Conservation (phyloP, 2,797 vertebrate species). For the Alauda arvensis region DNA sequence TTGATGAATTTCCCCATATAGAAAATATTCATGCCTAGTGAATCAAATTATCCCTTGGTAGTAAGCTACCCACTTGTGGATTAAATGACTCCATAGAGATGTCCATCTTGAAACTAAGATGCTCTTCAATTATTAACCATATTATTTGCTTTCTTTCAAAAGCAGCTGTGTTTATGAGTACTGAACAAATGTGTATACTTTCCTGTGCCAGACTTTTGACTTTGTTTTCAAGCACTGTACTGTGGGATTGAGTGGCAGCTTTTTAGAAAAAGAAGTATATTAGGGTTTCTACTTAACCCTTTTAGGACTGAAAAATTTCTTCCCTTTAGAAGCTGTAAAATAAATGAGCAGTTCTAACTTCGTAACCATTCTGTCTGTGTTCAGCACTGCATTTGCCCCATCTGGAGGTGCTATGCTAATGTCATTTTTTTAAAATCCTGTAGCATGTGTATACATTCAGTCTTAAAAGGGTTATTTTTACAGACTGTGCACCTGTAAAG, state of each 20-base stretch:
- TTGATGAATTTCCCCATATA: not conserved
- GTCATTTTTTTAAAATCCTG: constrained; percentile 58
- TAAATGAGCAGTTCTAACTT: constrained; percentile 33
- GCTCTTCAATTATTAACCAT: constrained; percentile 62
- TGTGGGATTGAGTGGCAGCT: constrained; percentile 86
- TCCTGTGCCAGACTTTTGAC: constrained; percentile 87
- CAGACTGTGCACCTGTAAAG: constrained; percentile 93
- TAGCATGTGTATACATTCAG: constrained; percentile 75
- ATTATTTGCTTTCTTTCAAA: constrained; percentile 77
- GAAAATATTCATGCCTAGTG: constrained; percentile 22
- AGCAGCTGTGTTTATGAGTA: constrained; percentile 89
- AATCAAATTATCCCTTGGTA: constrained; percentile 4
- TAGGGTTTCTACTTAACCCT: constrained; percentile 73
- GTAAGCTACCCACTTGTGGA: constrained; percentile 46
- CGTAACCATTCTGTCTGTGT: constrained; percentile 51
- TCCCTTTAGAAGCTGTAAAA: constrained; percentile 51
- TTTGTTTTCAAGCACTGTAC: constrained; percentile 89
- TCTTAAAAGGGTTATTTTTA: constrained; percentile 90
- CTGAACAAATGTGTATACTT: constrained; percentile 89
- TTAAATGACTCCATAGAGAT: constrained; percentile 56
- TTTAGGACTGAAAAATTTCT: constrained; percentile 71
- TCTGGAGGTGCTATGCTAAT: constrained; percentile 68
- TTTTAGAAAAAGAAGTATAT: constrained; percentile 73
- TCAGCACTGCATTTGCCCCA: constrained; percentile 65
- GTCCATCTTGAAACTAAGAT: constrained; percentile 52